Evolutionary conservation across 2,797 vertebrate species (phyloP), one percentile per base, ranked within the genome.

Genomic region (Forpus xanthops): DNA sequence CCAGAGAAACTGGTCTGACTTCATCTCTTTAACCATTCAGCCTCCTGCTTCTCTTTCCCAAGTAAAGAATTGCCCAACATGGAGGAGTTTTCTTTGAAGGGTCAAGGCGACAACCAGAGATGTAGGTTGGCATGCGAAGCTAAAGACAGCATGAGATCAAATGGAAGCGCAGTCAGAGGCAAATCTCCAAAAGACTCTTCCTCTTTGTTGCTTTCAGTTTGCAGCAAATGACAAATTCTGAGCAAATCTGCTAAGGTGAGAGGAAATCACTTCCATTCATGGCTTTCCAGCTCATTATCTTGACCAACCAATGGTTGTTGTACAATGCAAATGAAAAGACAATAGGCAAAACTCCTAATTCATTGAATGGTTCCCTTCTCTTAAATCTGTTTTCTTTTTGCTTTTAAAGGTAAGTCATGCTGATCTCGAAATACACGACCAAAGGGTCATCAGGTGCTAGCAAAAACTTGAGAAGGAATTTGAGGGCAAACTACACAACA

Each of bases 141-240:
- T 87, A 61, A 68, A 89, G 79, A 39, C 7, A 44, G 18, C 9
- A 8, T 13, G 35, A 73, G 33, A 72, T 72, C 0, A n/a, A 66
- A 44, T 37, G 47, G 58, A 93, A 74, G n/a, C 5, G 23, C 37
- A 68, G 31, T 37, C 45, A 71, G n/a, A 94, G 39, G 47, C 45
- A 73, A 93, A 75, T 18, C 39, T 89, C 58, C 8, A 4, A 28
- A 79, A 62, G 50, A 17, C 5, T 67, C 30, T 68, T 85, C 15
- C 66, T 64, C 67, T 85, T 77, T 52, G 49, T 87, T 95, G 94
- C 84, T 93, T 89, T 95, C 67, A 68, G n/a, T 94, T 94, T 87
- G 70, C 68, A 94, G 62, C 70, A 96, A 64, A 58, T 80, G 75
- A 66, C 50, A 95, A 70, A 82, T 82, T 92, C 41, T 76, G 56